Conservation (phyloP, 2,888 invertebrate species). For the Heliothis peltigera region DNA sequence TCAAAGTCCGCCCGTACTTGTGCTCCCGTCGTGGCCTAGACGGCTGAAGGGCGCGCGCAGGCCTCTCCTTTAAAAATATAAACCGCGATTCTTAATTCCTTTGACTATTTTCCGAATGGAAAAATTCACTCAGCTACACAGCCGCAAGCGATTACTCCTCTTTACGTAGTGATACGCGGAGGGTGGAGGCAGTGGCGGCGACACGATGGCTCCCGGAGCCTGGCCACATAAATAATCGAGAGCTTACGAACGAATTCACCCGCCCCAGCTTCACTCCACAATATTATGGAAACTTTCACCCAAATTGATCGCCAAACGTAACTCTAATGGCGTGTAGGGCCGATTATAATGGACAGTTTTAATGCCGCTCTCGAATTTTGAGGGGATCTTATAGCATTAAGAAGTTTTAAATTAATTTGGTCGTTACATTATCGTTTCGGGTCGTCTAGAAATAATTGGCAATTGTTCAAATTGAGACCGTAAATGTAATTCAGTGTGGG, state of each 20-base stretch:
- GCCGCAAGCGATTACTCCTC: slow-evolving; percentile 85
- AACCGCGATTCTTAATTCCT: slow-evolving; percentile 82
- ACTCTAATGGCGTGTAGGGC: slow-evolving; percentile 69
- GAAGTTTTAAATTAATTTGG: slow-evolving; percentile 57
- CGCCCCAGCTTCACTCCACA: slow-evolving; percentile 68
- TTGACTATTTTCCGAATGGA: slow-evolving; percentile 84
- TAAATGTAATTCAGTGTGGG: slow-evolving; percentile 43
- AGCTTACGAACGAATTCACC: slow-evolving; percentile 83
- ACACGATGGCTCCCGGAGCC: slow-evolving; percentile 67
- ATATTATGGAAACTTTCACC: slow-evolving; percentile 78
- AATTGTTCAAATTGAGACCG: slow-evolving; percentile 26
- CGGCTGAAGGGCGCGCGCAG: slow-evolving; percentile 62
- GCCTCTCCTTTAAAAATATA: slow-evolving; percentile 78
- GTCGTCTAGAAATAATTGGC: slow-evolving; percentile 14
- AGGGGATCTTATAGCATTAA: slow-evolving; percentile 39
- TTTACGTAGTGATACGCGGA: slow-evolving; percentile 80
- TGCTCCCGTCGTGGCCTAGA: slow-evolving; percentile 56
- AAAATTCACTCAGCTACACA: slow-evolving; percentile 83
- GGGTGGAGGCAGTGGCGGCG: slow-evolving; percentile 70
- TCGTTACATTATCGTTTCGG: slow-evolving; percentile 49
- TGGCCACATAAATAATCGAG: slow-evolving; percentile 86
- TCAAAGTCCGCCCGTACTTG: slow-evolving; percentile 69
- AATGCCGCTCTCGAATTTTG: slow-evolving; percentile 49
- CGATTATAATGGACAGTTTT: slow-evolving; percentile 66
- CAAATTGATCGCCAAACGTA: slow-evolving; percentile 79